Evolutionary conservation across 2,797 vertebrate genomes (phyloP), one percentile per base, ranked within the genome.

Genomic region (Halcyon badia): DNA sequence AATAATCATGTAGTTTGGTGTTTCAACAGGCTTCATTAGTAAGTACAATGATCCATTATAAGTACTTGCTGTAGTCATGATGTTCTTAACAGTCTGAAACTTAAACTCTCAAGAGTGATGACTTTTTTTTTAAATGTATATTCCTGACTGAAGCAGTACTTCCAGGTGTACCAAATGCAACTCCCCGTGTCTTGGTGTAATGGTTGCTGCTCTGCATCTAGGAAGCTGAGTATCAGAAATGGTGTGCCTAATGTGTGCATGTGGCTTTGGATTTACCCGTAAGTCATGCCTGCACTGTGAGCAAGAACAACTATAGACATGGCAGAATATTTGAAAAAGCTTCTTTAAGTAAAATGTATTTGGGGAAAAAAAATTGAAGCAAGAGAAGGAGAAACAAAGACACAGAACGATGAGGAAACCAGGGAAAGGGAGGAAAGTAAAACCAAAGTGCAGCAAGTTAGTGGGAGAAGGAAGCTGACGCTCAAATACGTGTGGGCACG

Each of bases 41-140:
- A 89, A 91, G 94, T 89, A 97, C 94, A 96, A 94, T 92, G 94
- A 96, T 96, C 94, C 94, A 87, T 95, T 97, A 60, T 96, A 93
- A 91, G 73, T 95, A 90, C 91, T 94, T 84, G 91, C 83, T 79
- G 42, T 90, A 95, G 91, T 95, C 80, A 64, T 70, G 80, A 94
- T 91, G 62, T 93, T 96, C 79, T 82, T 93, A 90, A 90, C 77
- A 90, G 52, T 82, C 85, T 95, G 96, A 95, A 94, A 84, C 77
- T 92, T 81, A 76, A 90, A 72, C 25, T 66, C 76, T 62, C 28
- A 31, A 31, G 79, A 93, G 68, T 33, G 10, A 9, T 35, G 49
- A 52, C 26, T 30, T 52, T 28, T 15, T 51, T 16, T 19, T 28
- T 42, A 18, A 61, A 33, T 26, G 41, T 28, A 9, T 88, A 30